phyloP scores from a whole-genome alignment of 2,113 vertebrate genomes.

The Lasiurus borealis region DNA sequence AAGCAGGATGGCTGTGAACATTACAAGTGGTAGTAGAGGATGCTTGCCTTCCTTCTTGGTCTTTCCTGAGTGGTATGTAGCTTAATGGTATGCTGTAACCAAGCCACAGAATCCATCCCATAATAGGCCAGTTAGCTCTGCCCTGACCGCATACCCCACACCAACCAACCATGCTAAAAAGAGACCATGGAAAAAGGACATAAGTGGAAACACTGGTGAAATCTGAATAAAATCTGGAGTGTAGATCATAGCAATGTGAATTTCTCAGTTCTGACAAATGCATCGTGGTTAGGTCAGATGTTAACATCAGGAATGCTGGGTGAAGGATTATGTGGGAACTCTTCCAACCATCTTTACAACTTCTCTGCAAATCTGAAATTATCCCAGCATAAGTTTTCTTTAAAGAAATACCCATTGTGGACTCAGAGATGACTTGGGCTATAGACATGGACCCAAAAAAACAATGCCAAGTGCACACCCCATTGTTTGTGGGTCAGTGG shows the following conservation, averaged over 20 bases:
- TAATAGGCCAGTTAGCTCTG: neutral
- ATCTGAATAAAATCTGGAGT: slow-evolving; percentile 50
- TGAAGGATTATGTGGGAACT: neutral
- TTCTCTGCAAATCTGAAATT: neutral
- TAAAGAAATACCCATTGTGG: neutral
- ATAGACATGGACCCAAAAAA: neutral
- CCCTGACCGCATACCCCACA: neutral
- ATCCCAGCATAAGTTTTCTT: neutral
- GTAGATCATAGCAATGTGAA: neutral
- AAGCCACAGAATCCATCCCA: neutral
- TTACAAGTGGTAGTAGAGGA: neutral
- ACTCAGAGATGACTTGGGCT: neutral
- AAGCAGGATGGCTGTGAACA: neutral
- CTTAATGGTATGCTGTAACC: neutral
- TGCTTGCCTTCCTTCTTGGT: neutral
- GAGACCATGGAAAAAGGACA: neutral
- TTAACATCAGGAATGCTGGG: neutral
- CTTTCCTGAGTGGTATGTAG: neutral
- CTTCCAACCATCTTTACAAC: neutral
- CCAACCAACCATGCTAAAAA: slow-evolving; percentile 1
- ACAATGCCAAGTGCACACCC: neutral
- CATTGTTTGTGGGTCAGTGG: neutral
- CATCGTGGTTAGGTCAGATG: neutral
- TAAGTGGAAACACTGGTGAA: slow-evolving; percentile 48
- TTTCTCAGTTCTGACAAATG: neutral